These are phyloP conservation scores for Zhengitettix transpicula DNA, from an alignment of 2,888 invertebrate species.

Conservation along the genomic window DNA sequence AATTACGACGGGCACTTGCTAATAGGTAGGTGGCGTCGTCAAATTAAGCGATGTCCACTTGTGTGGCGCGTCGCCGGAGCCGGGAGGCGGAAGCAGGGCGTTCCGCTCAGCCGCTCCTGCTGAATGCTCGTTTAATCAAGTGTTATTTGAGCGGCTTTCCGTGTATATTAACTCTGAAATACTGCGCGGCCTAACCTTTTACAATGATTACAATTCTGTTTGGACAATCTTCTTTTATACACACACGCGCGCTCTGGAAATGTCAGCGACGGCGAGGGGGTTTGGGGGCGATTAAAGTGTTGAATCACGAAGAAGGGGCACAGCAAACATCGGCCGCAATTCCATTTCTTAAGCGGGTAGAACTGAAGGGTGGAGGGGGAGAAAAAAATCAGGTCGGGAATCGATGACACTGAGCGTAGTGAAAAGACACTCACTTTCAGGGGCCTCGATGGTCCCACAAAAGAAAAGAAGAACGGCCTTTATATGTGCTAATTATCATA, in stretches of 20 bases:
- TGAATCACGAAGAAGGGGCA: too few relatives aligned
- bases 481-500: too few relatives aligned
- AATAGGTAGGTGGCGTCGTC: neutral
- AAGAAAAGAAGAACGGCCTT: too few relatives aligned
- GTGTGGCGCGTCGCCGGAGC: neutral
- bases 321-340: too few relatives aligned
- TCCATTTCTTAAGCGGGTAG: too few relatives aligned
- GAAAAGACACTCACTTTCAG: too few relatives aligned
- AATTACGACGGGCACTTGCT: too few relatives aligned
- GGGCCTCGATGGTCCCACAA: too few relatives aligned
- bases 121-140: constrained; percentile 21
- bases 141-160: constrained; percentile 18
- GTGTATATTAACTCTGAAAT: constrained; percentile 11
- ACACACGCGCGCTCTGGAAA: neutral
- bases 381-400: too few relatives aligned
- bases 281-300: neutral
- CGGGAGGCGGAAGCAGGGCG: neutral
- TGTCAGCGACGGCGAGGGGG: neutral
- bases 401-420: too few relatives aligned
- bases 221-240: constrained; percentile 9
- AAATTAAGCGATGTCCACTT: constrained; percentile 13
- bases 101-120: neutral
- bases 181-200: constrained; percentile 12
- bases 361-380: too few relatives aligned
- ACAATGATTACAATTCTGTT: constrained; percentile 14